A percentile compares a stretch with the other conserved stretches of the same genome.
Evolutionary conservation across 2,113 vertebrate species (phyloP).

Genomic region (Alces alces): DNA sequence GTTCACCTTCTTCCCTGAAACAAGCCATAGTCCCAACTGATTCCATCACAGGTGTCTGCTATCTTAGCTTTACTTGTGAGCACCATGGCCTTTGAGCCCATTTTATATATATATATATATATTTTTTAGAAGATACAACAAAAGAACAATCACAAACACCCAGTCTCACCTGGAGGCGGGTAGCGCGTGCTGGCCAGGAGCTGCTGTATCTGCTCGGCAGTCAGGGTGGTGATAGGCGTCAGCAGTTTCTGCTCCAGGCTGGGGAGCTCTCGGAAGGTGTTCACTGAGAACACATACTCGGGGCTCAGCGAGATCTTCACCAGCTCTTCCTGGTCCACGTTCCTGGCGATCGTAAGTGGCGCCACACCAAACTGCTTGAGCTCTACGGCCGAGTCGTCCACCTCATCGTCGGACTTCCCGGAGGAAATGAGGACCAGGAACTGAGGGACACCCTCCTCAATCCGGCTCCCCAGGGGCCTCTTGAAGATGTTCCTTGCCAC

Average conservation of each 20-base stretch:
- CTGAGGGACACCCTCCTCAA: slow-evolving; percentile 94
- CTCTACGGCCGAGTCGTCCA: slow-evolving; percentile 81
- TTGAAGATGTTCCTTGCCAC: slow-evolving; percentile 91
- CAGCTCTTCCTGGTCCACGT: slow-evolving; percentile 84
- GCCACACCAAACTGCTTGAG: slow-evolving; percentile 87
- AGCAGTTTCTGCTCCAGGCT: slow-evolving; percentile 86
- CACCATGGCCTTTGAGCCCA: background rate
- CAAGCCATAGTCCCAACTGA: fast-evolving
- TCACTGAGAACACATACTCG: slow-evolving; percentile 85
- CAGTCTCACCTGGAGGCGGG: slow-evolving; percentile 61
- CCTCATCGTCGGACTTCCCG: slow-evolving; percentile 87
- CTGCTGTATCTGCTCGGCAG: slow-evolving; percentile 71
- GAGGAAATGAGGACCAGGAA: slow-evolving; percentile 92
- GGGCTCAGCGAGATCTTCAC: slow-evolving; percentile 87
- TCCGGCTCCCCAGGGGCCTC: slow-evolving; percentile 90
- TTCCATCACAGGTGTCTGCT: fast-evolving
- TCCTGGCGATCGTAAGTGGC: slow-evolving; percentile 86
- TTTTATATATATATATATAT: background rate
- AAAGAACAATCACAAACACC: fast-evolving
- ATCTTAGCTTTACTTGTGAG: no score
- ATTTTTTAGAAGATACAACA: background rate
- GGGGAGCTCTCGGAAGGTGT: slow-evolving; percentile 86
- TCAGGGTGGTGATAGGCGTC: slow-evolving; percentile 85
- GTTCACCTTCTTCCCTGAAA: fast-evolving
- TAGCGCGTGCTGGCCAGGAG: slow-evolving; percentile 59